Conservation (phyloP, 2,113 vertebrate genomes). For the Barbus barbus region DNA sequence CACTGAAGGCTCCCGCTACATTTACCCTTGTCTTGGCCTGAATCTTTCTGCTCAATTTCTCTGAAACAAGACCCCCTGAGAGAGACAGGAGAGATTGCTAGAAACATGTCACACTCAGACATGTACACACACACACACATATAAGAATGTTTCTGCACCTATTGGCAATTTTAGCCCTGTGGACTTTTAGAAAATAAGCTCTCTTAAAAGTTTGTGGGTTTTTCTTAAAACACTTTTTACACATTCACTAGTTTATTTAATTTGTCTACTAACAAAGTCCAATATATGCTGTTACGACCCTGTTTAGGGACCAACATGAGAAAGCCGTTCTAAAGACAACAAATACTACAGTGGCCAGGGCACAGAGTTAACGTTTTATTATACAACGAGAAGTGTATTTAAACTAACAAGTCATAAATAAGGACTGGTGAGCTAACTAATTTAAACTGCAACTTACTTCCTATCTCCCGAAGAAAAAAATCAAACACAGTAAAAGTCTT, state of each 20-base stretch:
- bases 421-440: too few species aligned
- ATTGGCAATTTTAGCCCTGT: not conserved
- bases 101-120: not conserved
- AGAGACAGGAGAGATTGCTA: not conserved
- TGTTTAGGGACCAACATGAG: too few species aligned
- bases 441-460: too few species aligned
- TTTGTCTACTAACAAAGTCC: not conserved
- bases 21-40: not conserved
- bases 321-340: too few species aligned
- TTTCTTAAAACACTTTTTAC: not conserved
- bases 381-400: too few species aligned
- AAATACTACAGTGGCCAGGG: too few species aligned
- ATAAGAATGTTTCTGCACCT: not conserved
- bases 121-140: too few species aligned
- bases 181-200: not conserved
- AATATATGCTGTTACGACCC: too few species aligned
- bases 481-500: too few species aligned
- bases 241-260: not conserved
- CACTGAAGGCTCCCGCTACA: slow-evolving; percentile 22
- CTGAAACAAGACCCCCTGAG: slow-evolving; percentile 42
- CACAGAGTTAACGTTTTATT: too few species aligned
- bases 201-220: not conserved
- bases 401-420: too few species aligned
- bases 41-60: slow-evolving; percentile 36
- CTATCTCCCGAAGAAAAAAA: too few species aligned